Percentiles rank a stretch among this genome's conserved stretches.
phyloP scores from a whole-genome alignment of 2,888 invertebrate genomes.

The Ethmia dodecea region DNA sequence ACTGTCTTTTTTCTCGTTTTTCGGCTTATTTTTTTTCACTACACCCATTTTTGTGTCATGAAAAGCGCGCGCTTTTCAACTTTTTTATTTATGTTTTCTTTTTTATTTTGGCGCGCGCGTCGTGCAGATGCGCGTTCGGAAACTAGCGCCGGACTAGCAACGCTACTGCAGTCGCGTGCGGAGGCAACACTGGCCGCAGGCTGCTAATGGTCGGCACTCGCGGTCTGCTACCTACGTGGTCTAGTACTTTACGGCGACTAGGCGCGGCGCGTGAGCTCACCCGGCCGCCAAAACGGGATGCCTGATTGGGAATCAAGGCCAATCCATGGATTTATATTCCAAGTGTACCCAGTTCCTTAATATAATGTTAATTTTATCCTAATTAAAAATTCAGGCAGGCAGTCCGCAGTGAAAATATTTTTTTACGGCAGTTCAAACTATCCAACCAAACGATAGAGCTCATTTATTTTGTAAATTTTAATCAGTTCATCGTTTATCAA shows the following conservation, averaged over 20 bases:
- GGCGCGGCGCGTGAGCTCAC: slow-evolving; percentile 59
- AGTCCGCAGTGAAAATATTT: slow-evolving; percentile 21
- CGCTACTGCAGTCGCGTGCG: slow-evolving; percentile 67
- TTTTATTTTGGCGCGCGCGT: slow-evolving; percentile 36
- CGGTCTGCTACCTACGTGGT: slow-evolving; percentile 7
- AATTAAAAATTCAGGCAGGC: slow-evolving; percentile 54
- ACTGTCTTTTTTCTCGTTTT: slow-evolving; percentile 32
- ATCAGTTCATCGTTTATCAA: too few species aligned
- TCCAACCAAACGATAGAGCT: too few species aligned
- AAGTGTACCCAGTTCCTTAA: slow-evolving; percentile 53
- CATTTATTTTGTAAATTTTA: too few species aligned
- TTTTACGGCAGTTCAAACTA: too few species aligned
- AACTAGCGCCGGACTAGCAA: slow-evolving; percentile 71
- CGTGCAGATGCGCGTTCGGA: slow-evolving; percentile 62
- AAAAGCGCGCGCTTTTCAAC: slow-evolving; percentile 32
- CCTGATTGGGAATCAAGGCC: slow-evolving; percentile 73
- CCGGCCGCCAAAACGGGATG: slow-evolving; percentile 55
- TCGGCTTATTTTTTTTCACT: slow-evolving; percentile 57
- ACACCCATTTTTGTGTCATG: slow-evolving; percentile 62
- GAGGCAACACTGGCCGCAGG: slow-evolving; percentile 56
- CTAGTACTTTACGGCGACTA: slow-evolving; percentile 17
- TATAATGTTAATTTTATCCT: slow-evolving; percentile 52
- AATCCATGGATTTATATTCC: slow-evolving; percentile 60
- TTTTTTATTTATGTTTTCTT: slow-evolving; percentile 9
- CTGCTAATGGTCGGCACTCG: slow-evolving; percentile 36